Evolutionary conservation across 2,888 invertebrate species (phyloP), one percentile per base, ranked within the genome.

Genomic region (Steinernema scapterisci): DNA sequence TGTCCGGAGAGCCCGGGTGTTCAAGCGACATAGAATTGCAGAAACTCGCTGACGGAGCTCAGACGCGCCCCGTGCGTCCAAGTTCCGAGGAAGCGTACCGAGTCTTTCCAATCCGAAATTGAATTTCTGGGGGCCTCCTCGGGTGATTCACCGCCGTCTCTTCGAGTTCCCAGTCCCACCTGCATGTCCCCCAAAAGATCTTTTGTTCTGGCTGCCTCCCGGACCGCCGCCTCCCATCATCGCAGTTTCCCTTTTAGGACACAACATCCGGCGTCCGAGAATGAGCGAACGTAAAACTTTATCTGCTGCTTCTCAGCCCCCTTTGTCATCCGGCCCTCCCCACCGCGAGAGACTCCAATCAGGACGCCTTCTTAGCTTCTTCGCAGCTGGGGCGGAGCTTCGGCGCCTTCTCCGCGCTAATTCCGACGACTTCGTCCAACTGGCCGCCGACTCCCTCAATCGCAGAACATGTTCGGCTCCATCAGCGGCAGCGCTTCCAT

Each of bases 381-480:
- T 63, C 63, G 13, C 25, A 11, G 38, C 16, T 38, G 63, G 63
- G 63, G 63, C 63, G 63, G 23, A 31, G 16, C 54, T 54, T 25
- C 63, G 31, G 38, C 63, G 63, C 63, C 27, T 63, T 63, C 63
- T 63, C 31, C 63, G 63, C 63, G 27, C 63, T 63, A 63, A 63
- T 63, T 63, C 63, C 63, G 63, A 21, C 63, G 63, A 21, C 63
- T 63, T n/a, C 63, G 63, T 63, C 31, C 63, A 63, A 63, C 63
- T 63, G 63, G 63, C 63, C 63, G 63, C 63, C 27, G 27, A 25
- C 31, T 16, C 27, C 63, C 63, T 63, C 63, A 63, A 63, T 63
- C 63, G 63, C 63, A 63, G 63, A 63, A 63, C 52, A 52, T 63
- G 63, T 63, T 63, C 13, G 38, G 63, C 63, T 63, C 63, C 63